A percentile compares a stretch with the other conserved stretches of the same genome.
Evolutionary conservation across 2,113 vertebrate genomes (phyloP).

Genomic region (Hepsetus odoe): DNA sequence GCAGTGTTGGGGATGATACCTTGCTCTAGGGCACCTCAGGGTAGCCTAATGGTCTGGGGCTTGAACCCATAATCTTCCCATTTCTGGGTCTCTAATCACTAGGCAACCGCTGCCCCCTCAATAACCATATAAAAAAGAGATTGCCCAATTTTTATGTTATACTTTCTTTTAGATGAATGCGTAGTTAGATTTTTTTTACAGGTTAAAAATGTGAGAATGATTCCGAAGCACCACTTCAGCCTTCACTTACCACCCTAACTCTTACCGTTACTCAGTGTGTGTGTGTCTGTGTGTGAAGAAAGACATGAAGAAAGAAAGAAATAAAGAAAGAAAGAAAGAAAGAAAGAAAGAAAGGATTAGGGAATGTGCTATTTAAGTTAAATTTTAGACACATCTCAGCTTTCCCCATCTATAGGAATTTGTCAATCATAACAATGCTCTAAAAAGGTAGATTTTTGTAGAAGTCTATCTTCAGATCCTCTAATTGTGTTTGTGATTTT

Average conservation of each 20-base stretch:
- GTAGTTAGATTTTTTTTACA: too few relatives aligned
- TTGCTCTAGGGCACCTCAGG: too few relatives aligned
- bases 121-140: too few relatives aligned
- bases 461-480: not conserved
- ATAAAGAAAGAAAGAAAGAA: not conserved
- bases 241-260: not conserved
- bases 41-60: too few relatives aligned
- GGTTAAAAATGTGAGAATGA: not conserved
- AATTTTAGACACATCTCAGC: not conserved
- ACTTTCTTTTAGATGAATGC: too few relatives aligned
- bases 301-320: not conserved
- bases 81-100: too few relatives aligned
- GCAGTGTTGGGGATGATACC: too few relatives aligned
- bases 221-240: not conserved
- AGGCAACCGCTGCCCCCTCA: too few relatives aligned
- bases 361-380: not conserved
- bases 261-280: too few relatives aligned
- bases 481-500: not conserved
- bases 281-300: too few relatives aligned
- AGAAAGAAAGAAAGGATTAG: not conserved
- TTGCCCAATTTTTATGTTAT: too few relatives aligned
- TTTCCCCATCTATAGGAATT: not conserved
- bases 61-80: too few relatives aligned
- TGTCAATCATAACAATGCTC: not conserved
- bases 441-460: not conserved